Evolutionary conservation across 2,797 vertebrate genomes (phyloP), one percentile per base, ranked within the genome.

Genomic region (Eulemur mongoz): DNA sequence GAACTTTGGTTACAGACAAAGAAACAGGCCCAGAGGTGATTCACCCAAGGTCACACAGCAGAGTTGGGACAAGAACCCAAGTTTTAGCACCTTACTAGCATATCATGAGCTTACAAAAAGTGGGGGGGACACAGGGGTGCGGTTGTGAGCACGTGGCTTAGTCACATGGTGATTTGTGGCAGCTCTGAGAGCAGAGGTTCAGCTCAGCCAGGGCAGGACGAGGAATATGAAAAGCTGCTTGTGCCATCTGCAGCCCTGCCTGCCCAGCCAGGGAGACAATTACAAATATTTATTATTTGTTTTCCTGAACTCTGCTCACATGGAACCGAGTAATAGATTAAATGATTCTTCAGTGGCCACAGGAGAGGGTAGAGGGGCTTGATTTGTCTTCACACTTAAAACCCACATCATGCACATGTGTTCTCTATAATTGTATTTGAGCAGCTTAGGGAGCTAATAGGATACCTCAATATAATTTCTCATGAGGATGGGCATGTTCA

Each of bases 281-380:
- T 94, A 95, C 75, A 83, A 75, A 75, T 91, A 95, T 97, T 91
- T 96, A 89, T 69, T 82, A 78, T 94, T 95, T 95, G 91, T 93
- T 97, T 96, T 94, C 52, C 70, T 91, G 52, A 86, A 83, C 38
- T 75, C 90, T 87, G 61, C 40, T 78, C 61, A 93, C 9, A 5
- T 65, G 85, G 75, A 97, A 96, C 89, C 50, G 30, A 73, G 78
- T 70, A 76, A 91, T 83, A 88, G 92, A 97, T 95, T 94, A 95
- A 97, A 94, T 73, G 79, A 96, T 93, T 70, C 69, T 93, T 96
- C 67, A 67, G 84, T 48, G 59, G 79, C 80, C 92, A 79, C 67
- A 35, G 0, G 17, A 87, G 88, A 92, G 17, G 22, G 72, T 27
- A 25, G 23, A 30, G 57, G 23, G 43, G n/a, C 20, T 59, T 81